Conservation (phyloP, 2,888 invertebrate genomes). For the Heliconius hortense region DNA sequence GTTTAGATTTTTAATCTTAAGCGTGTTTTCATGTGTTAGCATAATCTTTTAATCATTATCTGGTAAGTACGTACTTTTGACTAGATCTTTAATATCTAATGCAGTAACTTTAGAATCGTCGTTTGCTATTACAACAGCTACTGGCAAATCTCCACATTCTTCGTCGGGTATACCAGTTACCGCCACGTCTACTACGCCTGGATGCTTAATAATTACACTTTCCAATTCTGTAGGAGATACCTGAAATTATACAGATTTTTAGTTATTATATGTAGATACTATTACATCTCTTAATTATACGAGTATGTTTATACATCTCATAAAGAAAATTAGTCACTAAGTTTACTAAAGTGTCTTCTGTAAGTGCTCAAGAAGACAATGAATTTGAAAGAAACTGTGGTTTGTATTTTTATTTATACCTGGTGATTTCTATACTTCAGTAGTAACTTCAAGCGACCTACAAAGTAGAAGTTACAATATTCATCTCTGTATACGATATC, state of each 20-base stretch:
- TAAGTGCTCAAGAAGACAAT: too few relatives aligned
- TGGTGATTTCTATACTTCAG: slow-evolving; percentile 77
- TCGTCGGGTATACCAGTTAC: slow-evolving; percentile 56
- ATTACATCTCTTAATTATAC: too few relatives aligned
- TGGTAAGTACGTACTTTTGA: slow-evolving; percentile 53
- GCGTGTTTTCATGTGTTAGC: too few relatives aligned
- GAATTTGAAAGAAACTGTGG: background rate
- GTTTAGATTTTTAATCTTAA: background rate
- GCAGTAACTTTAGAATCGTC: slow-evolving; percentile 47
- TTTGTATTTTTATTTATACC: slow-evolving; percentile 49
- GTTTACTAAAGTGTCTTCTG: too few relatives aligned
- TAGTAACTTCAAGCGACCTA: slow-evolving; percentile 77
- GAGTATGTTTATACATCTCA: too few relatives aligned
- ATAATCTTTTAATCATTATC: background rate
- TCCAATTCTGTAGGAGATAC: slow-evolving; percentile 62
- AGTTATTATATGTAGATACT: background rate
- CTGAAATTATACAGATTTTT: slow-evolving; percentile 43
- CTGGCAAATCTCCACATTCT: slow-evolving; percentile 56
- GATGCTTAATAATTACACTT: slow-evolving; percentile 54
- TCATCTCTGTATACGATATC: slow-evolving; percentile 78
- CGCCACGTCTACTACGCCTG: slow-evolving; percentile 57
- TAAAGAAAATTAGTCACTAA: too few relatives aligned
- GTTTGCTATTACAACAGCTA: slow-evolving; percentile 56
- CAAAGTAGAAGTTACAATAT: slow-evolving; percentile 70
- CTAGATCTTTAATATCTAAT: slow-evolving; percentile 58